phyloP scores from a whole-genome alignment of 1,140 invertebrate species.

The Cataglyphis hispanica region DNA sequence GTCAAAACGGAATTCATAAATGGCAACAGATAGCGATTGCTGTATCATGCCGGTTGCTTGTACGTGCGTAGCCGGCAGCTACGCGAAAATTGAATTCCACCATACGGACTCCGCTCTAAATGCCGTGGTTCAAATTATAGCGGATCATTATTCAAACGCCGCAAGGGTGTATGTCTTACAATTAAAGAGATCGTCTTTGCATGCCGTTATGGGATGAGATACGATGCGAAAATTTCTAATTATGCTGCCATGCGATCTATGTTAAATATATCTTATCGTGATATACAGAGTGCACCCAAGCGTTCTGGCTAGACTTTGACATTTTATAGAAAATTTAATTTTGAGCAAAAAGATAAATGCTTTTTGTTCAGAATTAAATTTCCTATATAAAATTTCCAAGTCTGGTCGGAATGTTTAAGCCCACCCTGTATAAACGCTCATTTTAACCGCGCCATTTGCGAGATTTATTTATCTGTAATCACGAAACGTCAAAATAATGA shows the following conservation, averaged over 20 bases:
- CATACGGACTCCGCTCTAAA: conserved; percentile 6
- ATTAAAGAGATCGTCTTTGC: not conserved
- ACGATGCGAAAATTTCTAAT: conserved; percentile 27
- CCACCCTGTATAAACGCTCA: conserved; percentile 41
- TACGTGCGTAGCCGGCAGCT: not conserved
- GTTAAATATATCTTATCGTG: not conserved
- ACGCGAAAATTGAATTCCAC: conserved; percentile 10
- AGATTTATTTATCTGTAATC: conserved; percentile 59
- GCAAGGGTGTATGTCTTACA: conserved; percentile 1
- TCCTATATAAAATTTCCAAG: too few species aligned
- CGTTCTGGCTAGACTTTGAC: too few species aligned
- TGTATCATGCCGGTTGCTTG: not conserved
- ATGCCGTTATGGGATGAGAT: conserved; percentile 10
- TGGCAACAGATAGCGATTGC: not conserved
- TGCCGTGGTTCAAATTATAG: conserved; percentile 14
- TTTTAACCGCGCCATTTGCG: not conserved
- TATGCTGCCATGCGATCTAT: not conserved
- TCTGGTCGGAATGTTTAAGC: too few species aligned
- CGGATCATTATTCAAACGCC: not conserved
- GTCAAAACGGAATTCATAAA: not conserved
- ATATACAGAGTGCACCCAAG: too few species aligned
- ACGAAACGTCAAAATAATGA: conserved; percentile 1
- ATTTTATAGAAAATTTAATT: too few species aligned
- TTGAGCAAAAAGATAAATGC: too few species aligned
- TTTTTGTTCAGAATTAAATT: too few species aligned